A percentile compares a stretch with the other conserved stretches of the same genome.
phyloP scores from a whole-genome alignment of 2,113 vertebrate genomes.

The rat (Rattus norvegicus) region DNA sequence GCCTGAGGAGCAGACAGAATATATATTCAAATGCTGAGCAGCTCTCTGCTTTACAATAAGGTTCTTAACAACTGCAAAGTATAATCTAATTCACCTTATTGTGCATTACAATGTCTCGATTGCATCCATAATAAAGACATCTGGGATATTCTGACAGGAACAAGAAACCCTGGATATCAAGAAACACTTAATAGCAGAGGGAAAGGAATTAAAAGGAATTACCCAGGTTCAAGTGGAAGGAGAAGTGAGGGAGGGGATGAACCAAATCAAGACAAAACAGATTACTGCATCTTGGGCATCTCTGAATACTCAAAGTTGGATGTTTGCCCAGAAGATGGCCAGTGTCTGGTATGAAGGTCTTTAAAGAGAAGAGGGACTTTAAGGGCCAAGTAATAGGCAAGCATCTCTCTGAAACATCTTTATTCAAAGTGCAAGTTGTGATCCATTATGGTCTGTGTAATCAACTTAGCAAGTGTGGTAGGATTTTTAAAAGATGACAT shows the following conservation, averaged over 20 bases:
- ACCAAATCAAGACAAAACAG: not conserved
- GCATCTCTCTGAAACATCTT: not conserved
- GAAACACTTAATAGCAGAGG: conserved; percentile 17
- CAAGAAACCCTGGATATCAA: not conserved
- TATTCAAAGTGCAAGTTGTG: conserved; percentile 26
- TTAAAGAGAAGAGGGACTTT: not conserved
- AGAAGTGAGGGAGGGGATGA: not conserved
- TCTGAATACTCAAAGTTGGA: not conserved
- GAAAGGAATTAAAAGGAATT: conserved; percentile 16
- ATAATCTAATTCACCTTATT: not conserved
- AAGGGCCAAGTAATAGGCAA: not conserved
- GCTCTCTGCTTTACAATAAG: not conserved
- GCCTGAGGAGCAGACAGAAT: conserved; percentile 7
- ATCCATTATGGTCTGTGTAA: conserved; percentile 44
- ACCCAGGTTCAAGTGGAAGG: not conserved
- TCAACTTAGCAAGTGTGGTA: conserved; percentile 42
- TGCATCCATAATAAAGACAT: conserved; percentile 1
- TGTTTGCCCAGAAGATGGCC: conserved; percentile 27
- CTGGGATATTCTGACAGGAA: not conserved
- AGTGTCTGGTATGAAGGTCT: not conserved
- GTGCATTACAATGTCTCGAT: not conserved
- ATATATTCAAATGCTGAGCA: not conserved
- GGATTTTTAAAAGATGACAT: conserved; percentile 47
- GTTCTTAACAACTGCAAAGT: conserved; percentile 13
- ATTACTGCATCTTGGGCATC: not conserved